Percentiles rank a stretch among this genome's conserved stretches.
These are phyloP conservation scores for Halcyon senegalensis DNA, from an alignment of 2,113 vertebrate genomes.

Conservation along the genomic window DNA sequence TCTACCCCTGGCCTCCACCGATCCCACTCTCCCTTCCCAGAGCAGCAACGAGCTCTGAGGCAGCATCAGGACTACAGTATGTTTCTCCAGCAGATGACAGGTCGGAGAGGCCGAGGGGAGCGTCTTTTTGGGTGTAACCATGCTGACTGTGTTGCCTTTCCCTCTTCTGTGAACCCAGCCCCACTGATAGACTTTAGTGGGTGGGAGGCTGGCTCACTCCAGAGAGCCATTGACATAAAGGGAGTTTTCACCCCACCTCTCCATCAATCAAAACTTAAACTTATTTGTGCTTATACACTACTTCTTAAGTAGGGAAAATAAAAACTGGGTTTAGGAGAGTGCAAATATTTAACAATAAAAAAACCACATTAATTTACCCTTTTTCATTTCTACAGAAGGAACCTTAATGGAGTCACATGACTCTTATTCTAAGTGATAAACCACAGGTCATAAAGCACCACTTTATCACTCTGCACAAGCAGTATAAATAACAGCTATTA, in stretches of 20 bases:
- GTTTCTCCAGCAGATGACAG: not conserved
- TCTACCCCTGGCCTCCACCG: not conserved
- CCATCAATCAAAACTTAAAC: slow-evolving; percentile 60
- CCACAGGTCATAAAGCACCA: slow-evolving; percentile 78
- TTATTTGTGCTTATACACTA: slow-evolving; percentile 56
- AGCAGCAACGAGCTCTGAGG: not conserved
- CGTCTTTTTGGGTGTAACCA: not conserved
- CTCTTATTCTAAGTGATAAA: slow-evolving; percentile 78
- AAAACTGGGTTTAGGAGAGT: slow-evolving; percentile 67
- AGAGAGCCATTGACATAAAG: slow-evolving; percentile 45
- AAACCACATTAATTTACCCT: slow-evolving; percentile 73
- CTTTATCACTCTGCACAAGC: slow-evolving; percentile 76
- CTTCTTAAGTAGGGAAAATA: slow-evolving; percentile 71
- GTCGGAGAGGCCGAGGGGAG: not conserved
- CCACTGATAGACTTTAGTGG: not conserved
- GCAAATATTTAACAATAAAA: slow-evolving; percentile 78
- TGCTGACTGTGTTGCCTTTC: slow-evolving; percentile 8
- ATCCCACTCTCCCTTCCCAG: not conserved
- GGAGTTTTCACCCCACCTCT: slow-evolving; percentile 61
- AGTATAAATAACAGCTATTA: slow-evolving; percentile 78
- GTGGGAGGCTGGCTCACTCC: slow-evolving; percentile 37
- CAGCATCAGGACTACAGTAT: not conserved
- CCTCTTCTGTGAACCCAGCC: slow-evolving; percentile 10
- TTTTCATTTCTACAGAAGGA: slow-evolving; percentile 75
- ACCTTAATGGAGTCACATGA: slow-evolving; percentile 76